Evolutionary conservation across 2,113 vertebrate species (phyloP), one percentile per base, ranked within the genome.

Genomic region (Cyphotilapia sp.): DNA sequence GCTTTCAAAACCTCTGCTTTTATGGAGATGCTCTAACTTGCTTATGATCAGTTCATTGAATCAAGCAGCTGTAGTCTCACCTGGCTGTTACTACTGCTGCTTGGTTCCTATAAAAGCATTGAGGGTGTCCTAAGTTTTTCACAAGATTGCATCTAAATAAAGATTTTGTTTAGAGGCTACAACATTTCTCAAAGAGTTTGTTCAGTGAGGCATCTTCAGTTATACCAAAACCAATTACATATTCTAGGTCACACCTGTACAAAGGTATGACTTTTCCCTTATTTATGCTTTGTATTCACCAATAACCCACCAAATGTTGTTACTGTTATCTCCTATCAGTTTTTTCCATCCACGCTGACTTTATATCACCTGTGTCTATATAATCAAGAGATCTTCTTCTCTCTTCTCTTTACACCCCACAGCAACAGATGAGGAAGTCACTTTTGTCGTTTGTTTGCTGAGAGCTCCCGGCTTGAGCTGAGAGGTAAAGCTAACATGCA

Each of bases 401-500:
- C 2, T 47, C 12, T 85, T 56, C 42, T 49, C 76, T 33, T 86
- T 13, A 56, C 83, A 56, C 83, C 81, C 16, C 9, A 35, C 63
- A 29, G 88, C 2, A 29, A 81, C 4, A 27, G 40, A 54, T 8
- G 49, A 80, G 54, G 88, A 90, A 82, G 83, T 88, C 13, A 27
- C 42, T 85, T 85, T 27, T 86, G 80, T 82, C 19, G 86, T 92
- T 91, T 93, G 92, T 87, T 85, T 89, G 81, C 59, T 6, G 80
- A 51, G 84, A 42, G 29, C 5, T 54, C 82, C 35, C 7, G 19
- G 81, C 53, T 9, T 27, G 40, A 76, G 85, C 84, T 81, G 87
- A 92, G 90, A 47, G 89, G 61, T 87, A 84, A 92, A 93, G 85
- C 88, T 90, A 92, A 90, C 82, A 86, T 69, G 54, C 35, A 29